Percentiles rank a stretch among this genome's conserved stretches.
Conservation (phyloP, 2,797 vertebrate genomes). For the Thalassophryne amazonica region DNA sequence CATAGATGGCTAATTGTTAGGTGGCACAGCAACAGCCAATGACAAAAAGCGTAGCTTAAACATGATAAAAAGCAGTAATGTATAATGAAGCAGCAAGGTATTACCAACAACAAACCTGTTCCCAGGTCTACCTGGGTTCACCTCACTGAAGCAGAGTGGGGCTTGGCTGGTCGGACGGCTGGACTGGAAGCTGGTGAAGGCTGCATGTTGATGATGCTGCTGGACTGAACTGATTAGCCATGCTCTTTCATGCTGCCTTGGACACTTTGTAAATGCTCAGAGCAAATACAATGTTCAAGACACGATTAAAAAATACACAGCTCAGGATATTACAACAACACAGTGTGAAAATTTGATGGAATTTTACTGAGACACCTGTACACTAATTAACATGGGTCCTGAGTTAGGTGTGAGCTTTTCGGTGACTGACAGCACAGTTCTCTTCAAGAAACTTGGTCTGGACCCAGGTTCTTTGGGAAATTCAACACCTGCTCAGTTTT, state of each 20-base stretch:
- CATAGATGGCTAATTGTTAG: constrained; percentile 44
- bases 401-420: too few relatives aligned
- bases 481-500: too few relatives aligned
- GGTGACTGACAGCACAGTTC: too few relatives aligned
- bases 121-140: constrained; percentile 16
- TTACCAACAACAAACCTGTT: constrained; percentile 54
- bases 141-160: constrained; percentile 14
- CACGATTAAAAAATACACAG: constrained; percentile 5
- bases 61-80: constrained; percentile 45
- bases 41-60: constrained; percentile 41
- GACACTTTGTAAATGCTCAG: constrained; percentile 14
- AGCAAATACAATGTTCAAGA: constrained; percentile 19
- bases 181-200: constrained; percentile 22
- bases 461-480: too few relatives aligned
- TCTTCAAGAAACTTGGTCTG: too few relatives aligned
- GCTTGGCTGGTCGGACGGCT: neutral
- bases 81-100: constrained; percentile 49
- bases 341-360: neutral
- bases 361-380: neutral
- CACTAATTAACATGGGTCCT: too few relatives aligned
- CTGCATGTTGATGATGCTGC: constrained; percentile 32
- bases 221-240: constrained; percentile 45
- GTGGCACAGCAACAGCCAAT: constrained; percentile 51
- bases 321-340: neutral
- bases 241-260: constrained; percentile 57